phyloP scores from a whole-genome alignment of 2,888 invertebrate genomes.

The Dione vanillae region DNA sequence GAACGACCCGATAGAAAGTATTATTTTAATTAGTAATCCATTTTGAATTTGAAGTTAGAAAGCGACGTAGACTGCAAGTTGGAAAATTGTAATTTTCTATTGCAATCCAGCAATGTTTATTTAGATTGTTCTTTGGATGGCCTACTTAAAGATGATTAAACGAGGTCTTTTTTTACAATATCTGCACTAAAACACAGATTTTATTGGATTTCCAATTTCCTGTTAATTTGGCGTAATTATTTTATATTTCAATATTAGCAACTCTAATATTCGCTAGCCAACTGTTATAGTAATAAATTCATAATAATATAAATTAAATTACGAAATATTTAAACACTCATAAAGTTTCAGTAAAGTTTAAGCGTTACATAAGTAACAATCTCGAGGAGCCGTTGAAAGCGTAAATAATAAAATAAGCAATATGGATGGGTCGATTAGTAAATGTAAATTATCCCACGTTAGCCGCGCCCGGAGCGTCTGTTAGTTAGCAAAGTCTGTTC shows the following conservation, averaged over 20 bases:
- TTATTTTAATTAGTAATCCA: slow-evolving; percentile 38
- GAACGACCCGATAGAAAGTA: slow-evolving; percentile 38
- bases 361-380: slow-evolving; percentile 6
- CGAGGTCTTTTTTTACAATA: too few relatives aligned
- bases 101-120: slow-evolving; percentile 17
- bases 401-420: slow-evolving; percentile 36
- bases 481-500: slow-evolving; percentile 39
- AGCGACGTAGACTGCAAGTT: slow-evolving; percentile 52
- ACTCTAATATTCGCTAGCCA: too few relatives aligned
- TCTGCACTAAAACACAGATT: too few relatives aligned
- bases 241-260: too few relatives aligned
- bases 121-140: neutral
- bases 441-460: slow-evolving; percentile 41
- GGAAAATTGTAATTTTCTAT: slow-evolving; percentile 50
- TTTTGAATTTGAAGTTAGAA: slow-evolving; percentile 51
- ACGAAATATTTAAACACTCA: neutral
- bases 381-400: slow-evolving; percentile 15
- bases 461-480: slow-evolving; percentile 37
- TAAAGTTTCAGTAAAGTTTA: neutral
- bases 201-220: too few relatives aligned
- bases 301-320: neutral
- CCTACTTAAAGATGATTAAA: neutral
- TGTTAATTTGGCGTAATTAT: too few relatives aligned
- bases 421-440: slow-evolving; percentile 37
- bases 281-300: too few relatives aligned